Base-by-base conservation (phyloP, 2,797 vertebrate species). In the Zenarchopterus dispar region DNA sequence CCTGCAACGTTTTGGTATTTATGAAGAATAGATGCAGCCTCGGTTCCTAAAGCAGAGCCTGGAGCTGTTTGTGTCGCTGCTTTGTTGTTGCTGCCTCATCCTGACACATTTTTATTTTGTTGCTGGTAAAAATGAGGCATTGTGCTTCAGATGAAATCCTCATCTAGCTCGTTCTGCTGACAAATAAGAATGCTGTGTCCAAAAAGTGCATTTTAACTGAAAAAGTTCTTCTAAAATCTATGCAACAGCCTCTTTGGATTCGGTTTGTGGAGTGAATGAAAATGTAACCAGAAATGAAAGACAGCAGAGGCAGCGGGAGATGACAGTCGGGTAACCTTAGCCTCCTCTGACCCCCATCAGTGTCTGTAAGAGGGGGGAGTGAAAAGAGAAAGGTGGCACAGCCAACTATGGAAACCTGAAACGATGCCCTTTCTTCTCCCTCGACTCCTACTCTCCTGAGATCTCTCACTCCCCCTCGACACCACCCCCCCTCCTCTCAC, bases 261-360 rank as follows among this genome's bases (percentile, higher is more conserved):
- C 16, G 24, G 16, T 50, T 5, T 67, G 15, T 13, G 0, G 42
- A 6, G 22, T 18, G 59, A 67, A 66, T 51, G 60, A 62, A 64
- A 67, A 73, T 41, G 57, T 45, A 63, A 76, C 16, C 64, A 70
- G 69, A 72, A 77, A 67, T 75, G 57, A 81, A 80, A 84, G 70
- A 23, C 56, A 59, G 59, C 36, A 1, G 58, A 64, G 76, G 39
- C 75, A 54, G 85, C 70, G 43, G 82, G 81, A 79, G 75, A 70
- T 48, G 51, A 58, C 74, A 67, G 83, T 54, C 62, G 64, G 82
- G 91, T 91, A 90, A 91, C 84, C 66, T 62, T 82, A 92, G 82
- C 77, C 77, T 67, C 58, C 77, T 62, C 75, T 54, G 78, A 80
- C 85, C 87, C 85, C 86, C 86, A 67, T 60, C 82, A 61, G 78